A percentile compares a stretch with the other conserved stretches of the same genome.
These are phyloP conservation scores for Scaptodrosophila lebanonensis DNA, from an alignment of 1,140 invertebrate genomes.

Conservation along the genomic window DNA sequence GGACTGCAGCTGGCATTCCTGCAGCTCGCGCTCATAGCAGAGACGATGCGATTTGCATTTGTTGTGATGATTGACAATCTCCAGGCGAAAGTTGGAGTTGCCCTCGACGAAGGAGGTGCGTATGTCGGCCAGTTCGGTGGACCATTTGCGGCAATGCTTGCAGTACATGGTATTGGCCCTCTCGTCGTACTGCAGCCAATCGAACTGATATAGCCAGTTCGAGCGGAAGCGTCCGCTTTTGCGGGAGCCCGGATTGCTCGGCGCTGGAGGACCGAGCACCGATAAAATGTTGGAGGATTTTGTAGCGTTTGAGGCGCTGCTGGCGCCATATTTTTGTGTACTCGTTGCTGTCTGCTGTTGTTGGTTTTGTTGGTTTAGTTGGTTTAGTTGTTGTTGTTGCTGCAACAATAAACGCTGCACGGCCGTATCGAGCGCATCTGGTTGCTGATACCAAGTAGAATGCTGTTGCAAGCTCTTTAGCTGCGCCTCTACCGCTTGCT, in stretches of 20 bases:
- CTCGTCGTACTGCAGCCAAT: slow-evolving; percentile 84
- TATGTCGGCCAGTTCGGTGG: slow-evolving; percentile 82
- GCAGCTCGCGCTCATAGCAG: slow-evolving; percentile 79
- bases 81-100: slow-evolving; percentile 85
- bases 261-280: background rate
- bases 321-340: slow-evolving; percentile 7
- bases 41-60: slow-evolving; percentile 86
- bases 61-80: slow-evolving; percentile 87
- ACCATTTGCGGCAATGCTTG: slow-evolving; percentile 85
- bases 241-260: slow-evolving; percentile 52
- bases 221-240: slow-evolving; percentile 82
- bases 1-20: slow-evolving; percentile 71
- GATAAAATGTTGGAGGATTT: slow-evolving; percentile 13
- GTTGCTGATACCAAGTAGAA: slow-evolving; percentile 33
- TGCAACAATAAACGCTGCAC: slow-evolving; percentile 60
- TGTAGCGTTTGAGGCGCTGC: background rate
- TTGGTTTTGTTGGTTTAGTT: slow-evolving; percentile 19
- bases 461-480: slow-evolving; percentile 51
- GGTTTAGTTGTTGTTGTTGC: slow-evolving; percentile 47
- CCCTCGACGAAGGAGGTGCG: slow-evolving; percentile 85
- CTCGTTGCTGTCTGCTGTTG: slow-evolving; percentile 18
- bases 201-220: slow-evolving; percentile 82
- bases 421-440: slow-evolving; percentile 47
- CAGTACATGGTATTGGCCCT: slow-evolving; percentile 84
- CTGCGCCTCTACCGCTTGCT: slow-evolving; percentile 59